A percentile compares a stretch with the other conserved stretches of the same genome.
These are phyloP conservation scores for Lagodon rhomboides DNA, from an alignment of 2,797 vertebrate genomes.

Conservation along the genomic window DNA sequence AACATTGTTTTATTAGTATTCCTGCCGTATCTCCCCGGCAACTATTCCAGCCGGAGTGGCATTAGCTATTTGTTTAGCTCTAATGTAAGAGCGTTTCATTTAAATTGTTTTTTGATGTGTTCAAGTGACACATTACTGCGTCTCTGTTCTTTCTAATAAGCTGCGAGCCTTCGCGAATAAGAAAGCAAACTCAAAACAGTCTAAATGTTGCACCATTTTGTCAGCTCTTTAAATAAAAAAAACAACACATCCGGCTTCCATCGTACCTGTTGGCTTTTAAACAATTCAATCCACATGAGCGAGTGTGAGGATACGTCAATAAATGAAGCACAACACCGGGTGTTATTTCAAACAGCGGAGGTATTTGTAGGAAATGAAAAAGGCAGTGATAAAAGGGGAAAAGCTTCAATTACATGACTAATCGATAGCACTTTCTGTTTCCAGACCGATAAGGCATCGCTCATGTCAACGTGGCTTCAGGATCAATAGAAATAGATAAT, in stretches of 20 bases:
- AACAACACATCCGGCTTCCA: neutral
- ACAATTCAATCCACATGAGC: neutral
- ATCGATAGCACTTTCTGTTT: constrained; percentile 60
- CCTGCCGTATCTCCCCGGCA: constrained; percentile 1
- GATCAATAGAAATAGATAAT: constrained; percentile 57
- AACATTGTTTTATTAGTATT: constrained; percentile 12
- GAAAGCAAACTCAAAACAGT: neutral
- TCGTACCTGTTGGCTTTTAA: constrained; percentile 13
- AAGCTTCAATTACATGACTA: constrained; percentile 51
- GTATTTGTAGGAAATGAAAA: constrained; percentile 52
- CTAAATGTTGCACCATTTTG: neutral
- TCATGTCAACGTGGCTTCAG: constrained; percentile 46
- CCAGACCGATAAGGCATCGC: constrained; percentile 31
- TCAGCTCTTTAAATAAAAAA: neutral
- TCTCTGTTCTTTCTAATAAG: neutral
- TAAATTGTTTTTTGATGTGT: neutral
- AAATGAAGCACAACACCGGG: neutral
- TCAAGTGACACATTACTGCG: neutral
- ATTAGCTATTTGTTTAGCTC: neutral
- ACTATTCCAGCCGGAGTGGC: neutral
- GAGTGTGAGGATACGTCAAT: neutral
- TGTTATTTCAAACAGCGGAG: constrained; percentile 1
- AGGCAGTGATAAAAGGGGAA: constrained; percentile 42
- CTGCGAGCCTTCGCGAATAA: constrained; percentile 15
- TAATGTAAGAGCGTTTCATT: constrained; percentile 4